phyloP scores from a whole-genome alignment of 2,113 vertebrate species.

The Otocyon megalotis region DNA sequence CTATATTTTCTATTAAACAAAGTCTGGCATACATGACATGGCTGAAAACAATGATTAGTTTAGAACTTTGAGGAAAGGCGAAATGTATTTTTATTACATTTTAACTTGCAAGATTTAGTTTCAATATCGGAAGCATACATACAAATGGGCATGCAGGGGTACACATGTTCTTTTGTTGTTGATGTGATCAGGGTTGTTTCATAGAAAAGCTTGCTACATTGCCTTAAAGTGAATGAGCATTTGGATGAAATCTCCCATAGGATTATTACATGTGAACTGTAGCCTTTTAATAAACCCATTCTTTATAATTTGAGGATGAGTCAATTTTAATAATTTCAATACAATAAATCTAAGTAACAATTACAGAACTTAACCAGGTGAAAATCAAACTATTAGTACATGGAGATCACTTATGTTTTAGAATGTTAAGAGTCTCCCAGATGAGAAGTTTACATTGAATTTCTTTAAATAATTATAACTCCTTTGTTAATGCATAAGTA shows the following conservation, averaged over 20 bases:
- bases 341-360: slow-evolving; percentile 3
- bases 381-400: neutral
- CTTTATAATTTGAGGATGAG: neutral
- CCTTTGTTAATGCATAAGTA: neutral
- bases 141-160: neutral
- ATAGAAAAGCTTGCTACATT: neutral
- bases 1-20: slow-evolving; percentile 1
- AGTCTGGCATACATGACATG: neutral
- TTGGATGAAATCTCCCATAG: no score
- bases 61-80: neutral
- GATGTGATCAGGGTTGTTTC: neutral
- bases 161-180: neutral
- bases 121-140: neutral
- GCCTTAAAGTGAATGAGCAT: neutral
- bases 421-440: neutral
- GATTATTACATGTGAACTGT: neutral
- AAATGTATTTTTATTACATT: neutral
- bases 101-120: neutral
- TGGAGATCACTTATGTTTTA: neutral
- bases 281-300: neutral
- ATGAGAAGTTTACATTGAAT: neutral
- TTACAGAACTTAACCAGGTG: neutral
- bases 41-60: neutral
- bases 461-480: neutral
- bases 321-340: slow-evolving; percentile 17